phyloP scores from a whole-genome alignment of 2,888 invertebrate species.

The Bugulina stolonifera region DNA sequence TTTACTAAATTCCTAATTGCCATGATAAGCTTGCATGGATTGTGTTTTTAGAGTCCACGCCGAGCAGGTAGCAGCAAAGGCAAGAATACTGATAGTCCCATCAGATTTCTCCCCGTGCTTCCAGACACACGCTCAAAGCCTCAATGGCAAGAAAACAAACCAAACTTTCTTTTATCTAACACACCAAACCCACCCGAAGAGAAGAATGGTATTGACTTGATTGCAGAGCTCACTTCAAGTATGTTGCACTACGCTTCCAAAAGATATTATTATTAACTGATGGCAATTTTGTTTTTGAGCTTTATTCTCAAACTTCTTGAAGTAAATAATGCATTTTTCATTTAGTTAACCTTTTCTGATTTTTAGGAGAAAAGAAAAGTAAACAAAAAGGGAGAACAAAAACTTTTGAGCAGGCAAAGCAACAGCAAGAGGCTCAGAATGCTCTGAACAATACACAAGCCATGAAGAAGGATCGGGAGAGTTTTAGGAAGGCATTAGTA shows the following conservation, averaged over 20 bases:
- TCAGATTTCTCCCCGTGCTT: conserved; percentile 50
- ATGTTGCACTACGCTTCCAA: conserved; percentile 32
- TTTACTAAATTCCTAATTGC: too few relatives aligned
- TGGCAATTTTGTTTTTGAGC: too few relatives aligned
- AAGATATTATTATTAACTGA: too few relatives aligned
- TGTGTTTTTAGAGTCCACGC: conserved; percentile 15
- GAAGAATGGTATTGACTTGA: conserved; percentile 42
- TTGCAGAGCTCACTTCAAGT: conserved; percentile 49
- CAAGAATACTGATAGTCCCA: conserved; percentile 48
- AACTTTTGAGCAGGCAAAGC: conserved; percentile 14
- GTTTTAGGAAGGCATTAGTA: conserved; percentile 73
- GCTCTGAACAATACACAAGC: conserved; percentile 14
- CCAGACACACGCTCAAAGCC: conserved; percentile 49
- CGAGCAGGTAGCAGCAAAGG: conserved; percentile 40
- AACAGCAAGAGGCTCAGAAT: conserved; percentile 21
- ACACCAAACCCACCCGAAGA: conserved; percentile 37
- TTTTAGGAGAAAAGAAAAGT: conserved; percentile 22
- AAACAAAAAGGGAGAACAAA: conserved; percentile 18
- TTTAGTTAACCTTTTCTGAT: neutral
- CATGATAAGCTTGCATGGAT: too few relatives aligned
- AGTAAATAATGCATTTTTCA: neutral
- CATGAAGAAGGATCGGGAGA: conserved; percentile 64
- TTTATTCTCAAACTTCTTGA: neutral
- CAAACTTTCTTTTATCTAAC: conserved; percentile 46
- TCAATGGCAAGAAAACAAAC: conserved; percentile 47